Base-by-base conservation (phyloP, 2,113 vertebrate genomes). In the Prinia subflava region DNA sequence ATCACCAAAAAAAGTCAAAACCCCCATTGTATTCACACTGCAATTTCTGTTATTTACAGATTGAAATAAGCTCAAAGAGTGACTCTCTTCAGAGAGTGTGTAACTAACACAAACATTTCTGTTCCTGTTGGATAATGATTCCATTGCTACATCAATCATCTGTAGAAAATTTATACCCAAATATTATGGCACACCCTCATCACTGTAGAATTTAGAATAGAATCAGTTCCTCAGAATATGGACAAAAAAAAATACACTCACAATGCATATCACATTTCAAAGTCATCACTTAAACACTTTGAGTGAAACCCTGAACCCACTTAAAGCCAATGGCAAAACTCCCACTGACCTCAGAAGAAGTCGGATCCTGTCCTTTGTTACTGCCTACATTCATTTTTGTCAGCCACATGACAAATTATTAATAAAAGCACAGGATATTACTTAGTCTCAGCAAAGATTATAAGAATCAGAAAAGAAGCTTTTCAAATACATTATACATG, bases 401-500 rank as follows among this genome's bases (percentile, higher is more conserved):
- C 76, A 92, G n/a, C 11, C 39, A 60, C 75, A 82, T 83, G 64
- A 81, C 71, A 89, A 92, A 83, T 90, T 90, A 94, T 90, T 89
- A 92, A 92, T 90, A 94, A 83, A 93, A 60, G 49, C 71, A 78
- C 37, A 79, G 68, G 69, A 82, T 90, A 94, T 86, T 81, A 88
- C 82, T 91, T 53, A 78, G 90, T 69, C 88, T 93, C 84, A 82
- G 53, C 60, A 93, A 83, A 87, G 68, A 53, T 55, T 46, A 65
- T 76, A 95, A 89, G 87, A 95, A 86, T 27, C 84, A 90, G 79
- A 79, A 83, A 94, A 93, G 79, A 50, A 94, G 79, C 68, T 94
- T 95, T 90, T 88, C 73, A 93, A 71, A 93, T 89, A 89, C 76
- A 90, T 96, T 96, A 94, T 96, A 90, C 80, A 96, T 96, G 89